Conservation (phyloP, 2,888 invertebrate species). For the Notodonta ziczac region DNA sequence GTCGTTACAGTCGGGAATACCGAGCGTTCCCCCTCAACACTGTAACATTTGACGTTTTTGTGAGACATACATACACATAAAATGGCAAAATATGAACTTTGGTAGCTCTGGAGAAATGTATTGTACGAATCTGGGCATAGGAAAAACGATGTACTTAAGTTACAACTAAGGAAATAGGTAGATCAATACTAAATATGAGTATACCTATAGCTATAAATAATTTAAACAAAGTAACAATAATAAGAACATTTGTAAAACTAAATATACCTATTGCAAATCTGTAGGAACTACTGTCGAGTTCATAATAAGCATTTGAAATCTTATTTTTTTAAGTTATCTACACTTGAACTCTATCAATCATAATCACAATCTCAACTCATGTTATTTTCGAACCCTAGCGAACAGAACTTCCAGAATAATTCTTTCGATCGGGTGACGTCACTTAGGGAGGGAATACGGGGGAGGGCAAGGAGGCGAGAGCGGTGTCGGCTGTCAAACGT, state of each 20-base stretch:
- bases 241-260: no score
- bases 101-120: constrained; percentile 36
- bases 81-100: constrained; percentile 78
- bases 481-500: constrained; percentile 67
- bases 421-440: constrained; percentile 52
- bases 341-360: no score
- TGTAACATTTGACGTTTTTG: constrained; percentile 84
- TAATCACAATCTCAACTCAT: not conserved
- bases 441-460: constrained; percentile 36
- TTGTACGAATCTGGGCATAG: constrained; percentile 29
- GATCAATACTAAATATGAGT: no score
- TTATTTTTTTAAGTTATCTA: no score
- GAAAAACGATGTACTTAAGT: not conserved
- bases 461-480: constrained; percentile 41
- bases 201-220: no score
- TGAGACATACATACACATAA: constrained; percentile 75
- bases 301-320: no score
- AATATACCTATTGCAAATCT: no score
- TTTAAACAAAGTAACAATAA: no score
- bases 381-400: not conserved
- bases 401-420: constrained; percentile 9
- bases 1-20: constrained; percentile 64
- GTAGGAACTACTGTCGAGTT: no score
- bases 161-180: not conserved
- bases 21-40: constrained; percentile 81